These are phyloP conservation scores for Holcopasites calliopsidis DNA, from an alignment of 1,140 invertebrate genomes.

Conservation along the genomic window DNA sequence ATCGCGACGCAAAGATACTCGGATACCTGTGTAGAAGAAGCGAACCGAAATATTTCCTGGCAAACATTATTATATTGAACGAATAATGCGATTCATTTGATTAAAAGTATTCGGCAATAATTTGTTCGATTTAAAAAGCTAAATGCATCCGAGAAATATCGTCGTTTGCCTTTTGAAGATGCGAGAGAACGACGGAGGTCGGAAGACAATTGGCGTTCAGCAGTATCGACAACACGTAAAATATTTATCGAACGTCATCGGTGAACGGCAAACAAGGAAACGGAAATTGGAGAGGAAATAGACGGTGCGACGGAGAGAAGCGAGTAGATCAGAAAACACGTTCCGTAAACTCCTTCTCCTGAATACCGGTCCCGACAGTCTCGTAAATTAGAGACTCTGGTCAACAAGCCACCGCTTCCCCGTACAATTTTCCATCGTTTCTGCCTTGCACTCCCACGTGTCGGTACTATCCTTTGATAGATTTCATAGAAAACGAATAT, in stretches of 20 bases:
- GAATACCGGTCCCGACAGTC: not conserved
- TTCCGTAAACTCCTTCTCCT: slow-evolving; percentile 22
- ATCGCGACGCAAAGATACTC: too few species aligned
- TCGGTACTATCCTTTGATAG: not conserved
- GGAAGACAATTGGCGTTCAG: not conserved
- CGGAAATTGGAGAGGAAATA: slow-evolving; percentile 41
- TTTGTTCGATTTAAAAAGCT: too few species aligned
- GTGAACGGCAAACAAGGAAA: slow-evolving; percentile 25
- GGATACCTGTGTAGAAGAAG: too few species aligned
- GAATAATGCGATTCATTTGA: too few species aligned
- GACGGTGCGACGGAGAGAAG: not conserved
- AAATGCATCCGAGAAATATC: too few species aligned
- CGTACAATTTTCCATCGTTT: slow-evolving; percentile 10
- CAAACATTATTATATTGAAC: too few species aligned
- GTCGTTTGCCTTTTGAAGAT: too few species aligned
- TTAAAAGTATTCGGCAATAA: too few species aligned
- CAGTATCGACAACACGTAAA: slow-evolving; percentile 26
- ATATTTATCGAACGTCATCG: slow-evolving; percentile 37
- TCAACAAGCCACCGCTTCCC: not conserved
- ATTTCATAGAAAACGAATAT: not conserved
- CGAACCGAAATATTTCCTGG: too few species aligned
- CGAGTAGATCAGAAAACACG: slow-evolving; percentile 34
- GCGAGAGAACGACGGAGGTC: too few species aligned
- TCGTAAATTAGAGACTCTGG: slow-evolving; percentile 33
- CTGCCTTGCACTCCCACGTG: not conserved